Conservation (phyloP, 2,888 invertebrate genomes). For the Tortricodes alternella region DNA sequence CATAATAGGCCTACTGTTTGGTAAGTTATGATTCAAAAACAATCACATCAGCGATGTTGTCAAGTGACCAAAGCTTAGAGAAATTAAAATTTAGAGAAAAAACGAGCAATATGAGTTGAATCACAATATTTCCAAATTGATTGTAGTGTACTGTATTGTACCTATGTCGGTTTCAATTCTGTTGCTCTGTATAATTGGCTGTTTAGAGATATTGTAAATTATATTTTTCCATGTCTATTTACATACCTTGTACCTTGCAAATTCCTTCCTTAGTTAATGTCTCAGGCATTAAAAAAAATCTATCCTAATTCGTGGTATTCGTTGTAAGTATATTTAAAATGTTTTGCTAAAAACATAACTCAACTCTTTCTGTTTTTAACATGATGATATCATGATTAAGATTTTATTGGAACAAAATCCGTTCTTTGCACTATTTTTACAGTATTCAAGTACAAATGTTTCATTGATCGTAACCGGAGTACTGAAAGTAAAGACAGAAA, state of each 20-base stretch:
- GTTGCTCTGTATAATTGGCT: slow-evolving; percentile 28
- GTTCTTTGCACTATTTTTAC: too few relatives aligned
- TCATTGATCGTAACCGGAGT: too few relatives aligned
- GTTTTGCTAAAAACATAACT: too few relatives aligned
- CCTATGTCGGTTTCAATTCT: slow-evolving; percentile 22
- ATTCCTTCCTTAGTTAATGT: slow-evolving; percentile 6
- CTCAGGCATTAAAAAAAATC: background rate
- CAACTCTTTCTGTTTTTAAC: too few relatives aligned
- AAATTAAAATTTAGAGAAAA: slow-evolving; percentile 6
- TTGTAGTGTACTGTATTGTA: background rate
- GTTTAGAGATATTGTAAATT: slow-evolving; percentile 25
- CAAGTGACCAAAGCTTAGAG: slow-evolving; percentile 34
- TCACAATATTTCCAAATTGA: background rate
- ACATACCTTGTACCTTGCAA: slow-evolving; percentile 4
- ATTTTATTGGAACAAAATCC: too few relatives aligned
- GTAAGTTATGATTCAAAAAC: slow-evolving; percentile 82
- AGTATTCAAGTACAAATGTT: too few relatives aligned
- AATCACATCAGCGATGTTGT: slow-evolving; percentile 40
- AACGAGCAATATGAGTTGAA: slow-evolving; percentile 11
- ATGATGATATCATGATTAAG: too few relatives aligned
- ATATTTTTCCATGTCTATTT: slow-evolving; percentile 15
- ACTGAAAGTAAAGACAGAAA: background rate
- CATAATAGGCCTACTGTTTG: slow-evolving; percentile 93
- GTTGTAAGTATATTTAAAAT: too few relatives aligned
- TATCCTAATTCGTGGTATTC: too few relatives aligned